phyloP scores from a whole-genome alignment of 2,888 invertebrate genomes.

The Pseudanteris insignis region DNA sequence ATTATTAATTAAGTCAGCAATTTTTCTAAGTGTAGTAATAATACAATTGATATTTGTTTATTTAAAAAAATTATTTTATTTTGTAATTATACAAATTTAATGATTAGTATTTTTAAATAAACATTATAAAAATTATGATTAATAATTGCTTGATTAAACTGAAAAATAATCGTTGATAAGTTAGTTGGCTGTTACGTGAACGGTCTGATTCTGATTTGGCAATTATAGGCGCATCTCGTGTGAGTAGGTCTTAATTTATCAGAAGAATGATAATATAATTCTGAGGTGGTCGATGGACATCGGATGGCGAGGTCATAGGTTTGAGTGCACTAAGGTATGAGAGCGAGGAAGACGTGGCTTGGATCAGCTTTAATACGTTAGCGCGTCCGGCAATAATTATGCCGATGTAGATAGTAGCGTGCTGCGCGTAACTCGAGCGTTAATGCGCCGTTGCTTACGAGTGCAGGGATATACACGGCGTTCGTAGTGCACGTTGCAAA shows the following conservation, averaged over 20 bases:
- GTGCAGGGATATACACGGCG: slow-evolving; percentile 39
- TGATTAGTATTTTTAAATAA: not conserved
- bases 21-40: too few species aligned
- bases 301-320: slow-evolving; percentile 40
- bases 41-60: too few species aligned
- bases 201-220: too few species aligned
- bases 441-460: slow-evolving; percentile 54
- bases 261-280: slow-evolving; percentile 24
- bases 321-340: slow-evolving; percentile 31
- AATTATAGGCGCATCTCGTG: too few species aligned
- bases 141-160: too few species aligned
- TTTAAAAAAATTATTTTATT: too few species aligned
- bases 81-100: too few species aligned
- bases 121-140: too few species aligned
- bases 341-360: slow-evolving; percentile 36
- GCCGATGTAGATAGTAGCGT: slow-evolving; percentile 59
- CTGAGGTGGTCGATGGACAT: slow-evolving; percentile 13
- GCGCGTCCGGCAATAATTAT: slow-evolving; percentile 59
- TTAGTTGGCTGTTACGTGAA: too few species aligned
- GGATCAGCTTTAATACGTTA: slow-evolving; percentile 49
- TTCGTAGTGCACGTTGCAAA: slow-evolving; percentile 43
- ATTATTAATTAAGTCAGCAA: too few species aligned
- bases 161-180: too few species aligned
- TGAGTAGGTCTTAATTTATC: slow-evolving; percentile 16
- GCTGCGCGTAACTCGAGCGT: slow-evolving; percentile 60